Evolutionary conservation across 2,113 vertebrate genomes (phyloP), one percentile per base, ranked within the genome.

Genomic region (Eretmodus cyanostictus): DNA sequence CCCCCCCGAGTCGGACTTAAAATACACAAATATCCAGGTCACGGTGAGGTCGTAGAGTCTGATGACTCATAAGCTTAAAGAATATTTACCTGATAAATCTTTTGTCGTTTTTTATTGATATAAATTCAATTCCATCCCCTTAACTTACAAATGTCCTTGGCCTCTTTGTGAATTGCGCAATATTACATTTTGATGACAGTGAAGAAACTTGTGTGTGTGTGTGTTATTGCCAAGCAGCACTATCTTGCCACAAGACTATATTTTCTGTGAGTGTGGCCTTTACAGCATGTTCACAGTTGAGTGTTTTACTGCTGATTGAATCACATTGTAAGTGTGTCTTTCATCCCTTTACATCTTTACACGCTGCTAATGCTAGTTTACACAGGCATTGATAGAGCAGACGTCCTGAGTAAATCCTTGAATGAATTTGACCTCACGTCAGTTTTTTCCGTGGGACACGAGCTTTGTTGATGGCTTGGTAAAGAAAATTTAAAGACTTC

Each of bases 251-350:
- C 68, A 89, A 66, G 54, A 51, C 86, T 79, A 9, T 87, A 82
- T 93, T 83, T 90, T 89, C 83, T 89, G 31, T 61, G 85, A 89
- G 83, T 84, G 54, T 45, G 34, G 81, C 79, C 71, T 92, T 89
- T 85, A 90, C 61, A 87, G 59, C 86, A 16, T 14, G 53, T 81
- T 91, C 66, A 84, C 47, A 59, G 84, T 59, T 87, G 81, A 80
- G 82, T 86, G 83, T 89, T 94, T 95, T 94, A 94, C 87, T 94
- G 92, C 88, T 94, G 93, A 95, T 93, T 87, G 87, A 91, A 80
- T 87, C 59, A 81, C 66, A 82, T 66, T 57, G 51, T 45, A 38
- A 84, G n/a, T 17, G 40, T 87, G 40, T 84, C 29, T 81, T 63
- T 45, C 29, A 42, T 83, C 63, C 49, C 29, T 84, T 86, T 85